Percentiles rank a stretch among this genome's conserved stretches.
Evolutionary conservation across 2,888 invertebrate genomes (phyloP).

Genomic region (Listrodromus nycthemerus): DNA sequence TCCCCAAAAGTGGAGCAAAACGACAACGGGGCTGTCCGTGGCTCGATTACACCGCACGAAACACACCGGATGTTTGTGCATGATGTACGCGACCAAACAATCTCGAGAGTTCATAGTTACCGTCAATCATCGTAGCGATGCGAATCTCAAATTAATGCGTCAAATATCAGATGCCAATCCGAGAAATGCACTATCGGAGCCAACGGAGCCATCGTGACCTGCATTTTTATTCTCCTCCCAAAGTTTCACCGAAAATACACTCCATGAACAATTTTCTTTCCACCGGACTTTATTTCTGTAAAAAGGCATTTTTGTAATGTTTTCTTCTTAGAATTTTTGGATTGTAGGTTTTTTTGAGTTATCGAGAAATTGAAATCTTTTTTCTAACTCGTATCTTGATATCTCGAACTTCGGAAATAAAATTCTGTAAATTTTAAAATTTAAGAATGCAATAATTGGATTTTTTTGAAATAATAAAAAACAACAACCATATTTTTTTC

Average conservation of each 20-base stretch:
- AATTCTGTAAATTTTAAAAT: too few species aligned
- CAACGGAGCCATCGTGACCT: neutral
- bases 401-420: too few species aligned
- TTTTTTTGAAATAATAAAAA: neutral
- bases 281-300: too few species aligned
- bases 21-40: constrained; percentile 6
- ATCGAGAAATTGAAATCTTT: too few species aligned
- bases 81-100: constrained; percentile 33
- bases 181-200: neutral
- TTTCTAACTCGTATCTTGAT: too few species aligned
- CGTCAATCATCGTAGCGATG: constrained; percentile 49
- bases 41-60: constrained; percentile 1
- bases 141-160: constrained; percentile 32
- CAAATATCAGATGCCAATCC: constrained; percentile 31
- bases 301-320: too few species aligned
- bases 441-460: too few species aligned
- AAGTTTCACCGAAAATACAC: neutral
- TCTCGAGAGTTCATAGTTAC: constrained; percentile 37
- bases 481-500: too few species aligned
- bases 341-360: too few species aligned
- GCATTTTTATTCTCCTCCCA: neutral
- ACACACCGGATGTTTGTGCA: constrained; percentile 37
- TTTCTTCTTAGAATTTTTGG: too few species aligned
- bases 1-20: constrained; percentile 68
- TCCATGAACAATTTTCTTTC: too few species aligned